Conservation (phyloP, 2,797 vertebrate genomes). For the Phalanger gymnotis region DNA sequence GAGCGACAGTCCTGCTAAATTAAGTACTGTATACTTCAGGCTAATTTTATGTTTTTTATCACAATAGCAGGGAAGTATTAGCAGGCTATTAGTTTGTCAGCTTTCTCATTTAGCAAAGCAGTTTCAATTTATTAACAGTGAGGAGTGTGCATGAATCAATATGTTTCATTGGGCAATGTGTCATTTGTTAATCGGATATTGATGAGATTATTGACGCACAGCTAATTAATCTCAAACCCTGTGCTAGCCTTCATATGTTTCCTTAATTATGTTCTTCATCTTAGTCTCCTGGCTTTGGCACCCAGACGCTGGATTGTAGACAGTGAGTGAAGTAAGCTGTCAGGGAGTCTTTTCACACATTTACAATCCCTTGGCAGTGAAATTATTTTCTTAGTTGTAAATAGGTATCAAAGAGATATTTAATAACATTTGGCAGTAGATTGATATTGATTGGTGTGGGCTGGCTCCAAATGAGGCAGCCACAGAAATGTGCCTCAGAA, state of each 20-base stretch:
- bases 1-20: conserved; percentile 83
- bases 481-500: conserved; percentile 76
- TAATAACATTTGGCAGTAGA: conserved; percentile 85
- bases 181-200: conserved; percentile 99
- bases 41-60: conserved; percentile 87
- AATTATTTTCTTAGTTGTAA: conserved; percentile 89
- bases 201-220: conserved; percentile 98
- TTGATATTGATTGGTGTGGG: conserved; percentile 85
- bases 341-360: conserved; percentile 84
- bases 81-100: conserved; percentile 90
- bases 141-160: conserved; percentile 96
- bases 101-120: conserved; percentile 91
- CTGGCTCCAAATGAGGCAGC: conserved; percentile 77
- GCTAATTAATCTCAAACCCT: conserved; percentile 98
- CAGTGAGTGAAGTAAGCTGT: conserved; percentile 90
- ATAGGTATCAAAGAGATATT: conserved; percentile 88
- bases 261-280: conserved; percentile 99
- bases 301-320: conserved; percentile 84
- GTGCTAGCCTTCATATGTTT: conserved; percentile 96
- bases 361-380: conserved; percentile 85
- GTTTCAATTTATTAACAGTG: conserved; percentile 97
- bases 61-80: conserved; percentile 84
- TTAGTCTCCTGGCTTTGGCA: conserved; percentile 92
- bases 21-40: conserved; percentile 82
- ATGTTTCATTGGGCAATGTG: conserved; percentile 97